Evolutionary conservation across 2,113 vertebrate genomes (phyloP), one percentile per base, ranked within the genome.

Genomic region (Planiliza haematocheilus): DNA sequence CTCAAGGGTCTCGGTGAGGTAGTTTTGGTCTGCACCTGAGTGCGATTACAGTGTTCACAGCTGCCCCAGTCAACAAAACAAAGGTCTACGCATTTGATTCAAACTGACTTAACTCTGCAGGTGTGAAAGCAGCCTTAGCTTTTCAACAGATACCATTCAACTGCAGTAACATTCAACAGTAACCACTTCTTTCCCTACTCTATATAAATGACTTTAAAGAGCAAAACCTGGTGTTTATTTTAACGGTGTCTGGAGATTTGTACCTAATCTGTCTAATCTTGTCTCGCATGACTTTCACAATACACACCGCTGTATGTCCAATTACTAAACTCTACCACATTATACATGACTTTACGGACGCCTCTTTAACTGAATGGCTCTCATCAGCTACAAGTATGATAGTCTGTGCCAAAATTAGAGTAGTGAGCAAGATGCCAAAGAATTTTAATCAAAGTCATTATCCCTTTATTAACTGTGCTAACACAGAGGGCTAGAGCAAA

Each of bases 401-500:
- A 51, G 13, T 30, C 2, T 39, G 12, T 52, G 46, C 59, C 38
- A 52, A 52, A 63, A 30, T 50, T 0, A 50, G 36, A 51, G 51
- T 13, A 57, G 30, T 46, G 66, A 71, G 64, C 21, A 41, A 74
- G 66, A 37, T 63, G 49, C 67, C n/a, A 61, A 50, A 30, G 10
- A 41, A n/a, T 41, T 50, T 68, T 20, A 77, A 79, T 72, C 46
- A 58, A 70, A 66, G 41, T 34, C 64, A 78, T 70, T 66, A 75
- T 79, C 16, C 30, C 11, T 55, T 61, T 38, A 74, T 83, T 67
- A 81, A 74, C 30, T 59, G 67, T 69, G 60, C 59, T 64, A 77
- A 82, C 66, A 70, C 45, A 58, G 21, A 30, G 38, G 50, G 65
- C 68, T 59, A 69, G 81, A 64, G 53, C 64, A 81, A 86, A 88